Percentiles rank a stretch among this genome's conserved stretches.
Conservation (phyloP, 2,113 vertebrate genomes). For the Phalacrocorax brasilianus region DNA sequence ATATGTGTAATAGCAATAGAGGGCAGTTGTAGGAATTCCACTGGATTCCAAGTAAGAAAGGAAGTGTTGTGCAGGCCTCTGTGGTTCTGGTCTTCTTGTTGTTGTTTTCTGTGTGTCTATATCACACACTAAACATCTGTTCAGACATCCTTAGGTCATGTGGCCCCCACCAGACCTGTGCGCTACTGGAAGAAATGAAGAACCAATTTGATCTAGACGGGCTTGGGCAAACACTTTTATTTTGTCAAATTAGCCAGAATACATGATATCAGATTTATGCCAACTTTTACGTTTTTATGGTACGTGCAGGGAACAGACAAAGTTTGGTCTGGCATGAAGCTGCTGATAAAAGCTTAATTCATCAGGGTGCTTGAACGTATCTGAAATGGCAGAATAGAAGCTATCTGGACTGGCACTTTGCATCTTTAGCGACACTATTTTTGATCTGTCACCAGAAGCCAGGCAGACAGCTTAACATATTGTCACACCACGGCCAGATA, state of each 20-base stretch:
- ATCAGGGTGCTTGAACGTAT: neutral
- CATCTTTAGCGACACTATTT: neutral
- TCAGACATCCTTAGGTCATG: neutral
- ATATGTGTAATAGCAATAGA: neutral
- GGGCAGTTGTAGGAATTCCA: neutral
- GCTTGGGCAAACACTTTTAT: neutral
- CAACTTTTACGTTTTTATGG: neutral
- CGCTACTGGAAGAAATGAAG: neutral
- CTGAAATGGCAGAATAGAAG: neutral
- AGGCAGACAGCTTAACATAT: neutral
- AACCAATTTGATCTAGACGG: neutral
- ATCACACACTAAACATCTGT: neutral
- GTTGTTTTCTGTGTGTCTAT: neutral
- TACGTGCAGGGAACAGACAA: neutral
- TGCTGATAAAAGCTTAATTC: neutral
- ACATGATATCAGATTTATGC: neutral
- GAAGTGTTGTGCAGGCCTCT: neutral
- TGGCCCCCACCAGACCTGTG: neutral
- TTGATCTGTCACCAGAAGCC: slow-evolving; percentile 10
- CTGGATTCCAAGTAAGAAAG: neutral
- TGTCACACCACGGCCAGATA: neutral
- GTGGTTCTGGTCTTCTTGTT: neutral
- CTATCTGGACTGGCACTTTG: neutral
- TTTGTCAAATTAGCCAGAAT: neutral
- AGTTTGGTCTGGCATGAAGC: neutral